Percentiles rank a stretch among this genome's conserved stretches.
These are phyloP conservation scores for Dasyurus viverrinus DNA, from an alignment of 2,113 vertebrate genomes.

Conservation along the genomic window DNA sequence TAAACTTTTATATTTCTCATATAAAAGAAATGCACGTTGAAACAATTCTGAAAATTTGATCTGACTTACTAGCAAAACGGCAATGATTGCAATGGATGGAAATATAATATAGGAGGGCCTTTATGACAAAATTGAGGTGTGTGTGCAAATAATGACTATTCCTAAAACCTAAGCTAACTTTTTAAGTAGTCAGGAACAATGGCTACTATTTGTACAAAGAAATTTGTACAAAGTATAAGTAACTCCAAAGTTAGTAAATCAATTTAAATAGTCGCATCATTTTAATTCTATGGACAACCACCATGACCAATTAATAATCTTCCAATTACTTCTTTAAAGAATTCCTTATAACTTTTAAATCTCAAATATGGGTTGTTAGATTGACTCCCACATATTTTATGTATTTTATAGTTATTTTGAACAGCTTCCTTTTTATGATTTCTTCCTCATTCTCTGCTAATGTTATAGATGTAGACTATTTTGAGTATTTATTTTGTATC, in stretches of 20 bases:
- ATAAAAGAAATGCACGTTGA: neutral
- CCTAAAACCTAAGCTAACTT: constrained; percentile 29
- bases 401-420: neutral
- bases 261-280: neutral
- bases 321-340: neutral
- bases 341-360: neutral
- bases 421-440: neutral
- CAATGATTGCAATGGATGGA: neutral
- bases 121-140: neutral
- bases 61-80: neutral
- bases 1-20: neutral
- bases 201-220: constrained; percentile 39
- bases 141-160: neutral
- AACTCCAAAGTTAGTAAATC: neutral
- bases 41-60: neutral
- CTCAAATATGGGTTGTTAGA: neutral
- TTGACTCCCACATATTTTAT: neutral
- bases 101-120: neutral
- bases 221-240: neutral
- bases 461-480: neutral
- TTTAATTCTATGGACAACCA: neutral
- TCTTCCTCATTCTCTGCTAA: neutral
- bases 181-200: constrained; percentile 22
- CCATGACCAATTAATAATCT: neutral
- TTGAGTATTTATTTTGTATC: neutral